Evolutionary conservation across 2,113 vertebrate genomes (phyloP), one percentile per base, ranked within the genome.

Genomic region (Leucopsar rothschildi): DNA sequence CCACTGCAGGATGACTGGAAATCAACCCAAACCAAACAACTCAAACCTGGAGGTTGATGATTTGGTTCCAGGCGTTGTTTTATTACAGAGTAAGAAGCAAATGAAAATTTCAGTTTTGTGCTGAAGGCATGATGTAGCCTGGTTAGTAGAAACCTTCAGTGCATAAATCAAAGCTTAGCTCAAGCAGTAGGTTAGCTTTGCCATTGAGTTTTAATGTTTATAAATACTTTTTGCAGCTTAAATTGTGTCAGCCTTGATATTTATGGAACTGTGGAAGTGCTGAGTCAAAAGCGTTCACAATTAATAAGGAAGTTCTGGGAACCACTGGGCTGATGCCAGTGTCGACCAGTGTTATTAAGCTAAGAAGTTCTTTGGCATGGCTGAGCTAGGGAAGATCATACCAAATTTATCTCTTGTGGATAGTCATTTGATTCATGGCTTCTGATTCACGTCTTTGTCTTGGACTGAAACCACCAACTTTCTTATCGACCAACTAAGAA

Each of bases 241-340:
- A 97, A 95, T 98, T 88, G 97, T 94, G 95, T 98, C 97, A 97
- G 92, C 75, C 53, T 87, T 2, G 11, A 90, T 93, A 94, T 94
- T 95, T 94, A 93, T 96, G 92, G 96, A 82, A 85, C 86, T 3
- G 10, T 95, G 88, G 93, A 98, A 97, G 68, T 96, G 96, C 97
- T 97, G 97, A 98, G 93, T 96, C 86, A 60, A 93, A 97, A 95
- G 84, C 85, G 95, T 94, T 96, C 72, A 66, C 89, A 85, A 52
- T 94, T 96, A 96, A 93, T 94, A 96, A 95, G 94, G 94, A 97
- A 97, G 89, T 61, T 14, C 84, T 97, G 78, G 93, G 96, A 98
- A 96, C 72, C 37, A 40, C 90, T 97, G 97, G 93, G 90, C 78
- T 63, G 68, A 56, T 97, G 96, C 97, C 97, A 96, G 90, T 79